Evolutionary conservation across 2,888 invertebrate genomes (phyloP), one percentile per base, ranked within the genome.

Genomic region (Slavum lentiscoides): DNA sequence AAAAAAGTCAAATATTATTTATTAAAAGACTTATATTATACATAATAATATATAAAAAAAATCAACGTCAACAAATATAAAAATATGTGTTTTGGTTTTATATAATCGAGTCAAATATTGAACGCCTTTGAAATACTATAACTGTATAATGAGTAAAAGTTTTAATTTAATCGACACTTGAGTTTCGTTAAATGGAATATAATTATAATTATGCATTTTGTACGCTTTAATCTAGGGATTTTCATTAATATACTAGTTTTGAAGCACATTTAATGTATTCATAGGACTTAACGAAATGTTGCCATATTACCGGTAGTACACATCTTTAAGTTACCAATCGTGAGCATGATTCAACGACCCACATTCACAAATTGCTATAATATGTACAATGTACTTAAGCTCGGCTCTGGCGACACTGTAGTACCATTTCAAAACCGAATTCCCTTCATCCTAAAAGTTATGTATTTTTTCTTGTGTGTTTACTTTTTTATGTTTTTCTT

Each of bases 381-480:
- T n/a, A 6, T 55, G 74, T 74, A 62, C 66, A 15, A 6, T 55
- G 64, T 74, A 49, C 66, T 58, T 58, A 66, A 74, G 39, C 58
- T 58, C 74, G 19, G 43, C 13, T 67, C 66, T 43, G 9, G 23
- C 21, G 66, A 67, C 74, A 15, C 58, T 39, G 30, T 30, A 39
- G 17, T 58, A 74, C 74, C 23, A 39, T 66, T 74, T 74, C 23
- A 8, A 67, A 74, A 74, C 55, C 37, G 53, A 74, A 74, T 66
- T 74, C 39, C 23, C 58, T 55, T 39, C 74, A 39, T 39, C 39
- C 66, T 66, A 58, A 66, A 17, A 74, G 66, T 67, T 43, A 39
- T 55, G 55, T 66, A 21, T 58, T 66, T 74, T 49, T 74, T 53
- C 39, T 66, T 23, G 23, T 58, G 23, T 66, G 39, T 74, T 66